These are phyloP conservation scores for Chamaea fasciata DNA, from an alignment of 2,113 vertebrate genomes.

Conservation along the genomic window DNA sequence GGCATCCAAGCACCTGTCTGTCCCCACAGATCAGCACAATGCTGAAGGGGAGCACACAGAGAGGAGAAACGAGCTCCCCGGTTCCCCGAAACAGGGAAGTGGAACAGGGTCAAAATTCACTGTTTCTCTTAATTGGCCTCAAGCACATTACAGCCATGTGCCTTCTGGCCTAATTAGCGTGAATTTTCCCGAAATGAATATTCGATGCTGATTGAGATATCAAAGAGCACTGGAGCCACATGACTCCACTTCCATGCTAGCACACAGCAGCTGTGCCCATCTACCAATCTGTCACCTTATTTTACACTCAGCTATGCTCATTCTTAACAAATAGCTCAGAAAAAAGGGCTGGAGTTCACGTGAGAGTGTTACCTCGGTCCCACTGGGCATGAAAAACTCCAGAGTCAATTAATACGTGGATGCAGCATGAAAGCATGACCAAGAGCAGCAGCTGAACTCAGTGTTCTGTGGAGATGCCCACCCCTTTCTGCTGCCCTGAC, in stretches of 20 bases:
- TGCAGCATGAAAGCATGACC: not conserved
- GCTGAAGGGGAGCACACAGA: not conserved
- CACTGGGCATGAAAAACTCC: not conserved
- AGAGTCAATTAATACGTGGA: not conserved
- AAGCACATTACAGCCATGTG: not conserved
- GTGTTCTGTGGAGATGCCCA: not conserved
- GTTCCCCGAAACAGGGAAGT: not conserved
- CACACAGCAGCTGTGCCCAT: slow-evolving; percentile 14
- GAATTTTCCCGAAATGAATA: slow-evolving; percentile 24
- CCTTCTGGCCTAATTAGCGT: slow-evolving; percentile 22
- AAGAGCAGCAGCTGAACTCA: not conserved
- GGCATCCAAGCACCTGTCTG: rapidly evolving
- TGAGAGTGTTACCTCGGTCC: not conserved
- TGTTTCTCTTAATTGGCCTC: not conserved
- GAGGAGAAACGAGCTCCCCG: not conserved
- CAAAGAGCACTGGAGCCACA: not conserved
- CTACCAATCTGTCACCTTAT: slow-evolving; percentile 22
- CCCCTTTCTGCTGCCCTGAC: not conserved
- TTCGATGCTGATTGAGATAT: slow-evolving; percentile 48
- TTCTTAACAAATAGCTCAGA: not conserved
- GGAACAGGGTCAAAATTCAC: not conserved
- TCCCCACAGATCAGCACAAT: not conserved
- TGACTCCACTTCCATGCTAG: slow-evolving; percentile 19
- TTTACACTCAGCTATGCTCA: not conserved
- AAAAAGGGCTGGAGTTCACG: not conserved